Percentiles rank a stretch among this genome's conserved stretches.
Conservation (phyloP, 2,888 invertebrate genomes). For the Asteroscopus sphinx region DNA sequence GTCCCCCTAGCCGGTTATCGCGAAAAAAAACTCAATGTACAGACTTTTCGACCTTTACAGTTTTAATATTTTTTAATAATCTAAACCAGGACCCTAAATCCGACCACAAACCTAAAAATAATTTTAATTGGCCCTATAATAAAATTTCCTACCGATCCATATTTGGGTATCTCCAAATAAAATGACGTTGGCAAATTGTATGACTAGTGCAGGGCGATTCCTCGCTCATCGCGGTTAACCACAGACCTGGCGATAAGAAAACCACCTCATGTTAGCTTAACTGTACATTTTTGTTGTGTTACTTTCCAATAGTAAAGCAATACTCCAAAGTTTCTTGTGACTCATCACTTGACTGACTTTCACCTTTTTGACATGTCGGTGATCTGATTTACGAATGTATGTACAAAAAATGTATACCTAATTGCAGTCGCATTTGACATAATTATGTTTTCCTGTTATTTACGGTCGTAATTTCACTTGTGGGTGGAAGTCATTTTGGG, state of each 20-base stretch:
- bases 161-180: slow-evolving; percentile 37
- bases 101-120: background rate
- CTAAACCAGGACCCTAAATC: background rate
- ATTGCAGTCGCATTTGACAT: slow-evolving; percentile 24
- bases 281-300: slow-evolving; percentile 69
- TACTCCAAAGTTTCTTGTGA: slow-evolving; percentile 60
- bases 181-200: slow-evolving; percentile 28
- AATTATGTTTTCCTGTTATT: slow-evolving; percentile 37
- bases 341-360: slow-evolving; percentile 65
- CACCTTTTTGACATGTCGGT: slow-evolving; percentile 70
- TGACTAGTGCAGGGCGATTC: slow-evolving; percentile 38
- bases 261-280: slow-evolving; percentile 65
- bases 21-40: too few species aligned
- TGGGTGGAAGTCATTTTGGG: slow-evolving; percentile 29
- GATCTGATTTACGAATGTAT: slow-evolving; percentile 59
- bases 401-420: slow-evolving; percentile 31
- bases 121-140: background rate
- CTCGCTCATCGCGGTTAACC: slow-evolving; percentile 56
- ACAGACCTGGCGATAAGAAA: slow-evolving; percentile 59
- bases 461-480: slow-evolving; percentile 12
- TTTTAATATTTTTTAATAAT: too few species aligned
- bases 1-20: too few species aligned
- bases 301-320: slow-evolving; percentile 71
- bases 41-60: too few species aligned
- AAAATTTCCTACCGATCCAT: slow-evolving; percentile 21